Evolutionary conservation across 2,797 vertebrate genomes (phyloP), one percentile per base, ranked within the genome.

Genomic region (Euphonia xanthogaster): DNA sequence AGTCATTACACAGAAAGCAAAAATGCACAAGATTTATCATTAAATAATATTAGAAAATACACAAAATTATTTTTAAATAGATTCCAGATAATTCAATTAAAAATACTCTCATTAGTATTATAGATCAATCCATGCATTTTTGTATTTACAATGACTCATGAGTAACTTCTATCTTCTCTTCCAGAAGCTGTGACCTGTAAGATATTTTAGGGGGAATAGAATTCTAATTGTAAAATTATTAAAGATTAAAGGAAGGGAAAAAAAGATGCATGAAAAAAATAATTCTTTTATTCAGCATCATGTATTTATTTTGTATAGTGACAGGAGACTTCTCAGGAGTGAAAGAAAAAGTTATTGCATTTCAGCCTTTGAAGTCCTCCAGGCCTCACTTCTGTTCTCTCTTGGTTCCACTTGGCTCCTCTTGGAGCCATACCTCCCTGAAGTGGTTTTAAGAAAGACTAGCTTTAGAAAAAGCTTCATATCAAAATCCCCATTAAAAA

Each of bases 261-360:
- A 48, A 45, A 61, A 13, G 3, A 11, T n/a, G 2, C 5, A 16
- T 20, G 12, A 1, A 48, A 7, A 31, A 15, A 42, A 55, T n/a
- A 77, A 6, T 48, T 37, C 37, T 37, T 37, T 37, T 2, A 73
- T 58, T 79, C 9, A 35, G 0, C 2, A 0, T 15, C n/a, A 3
- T n/a, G 14, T 54, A 53, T 37, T 75, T 66, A 35, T 77, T 76
- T n/a, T 45, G 3, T 22, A 42, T 14, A 74, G 6, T 51, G 37
- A 53, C 13, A 79, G 33, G 17, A 14, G 12, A 42, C 12, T 66
- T 10, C 8, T 68, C 14, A 33, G 9, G 6, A 77, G 37, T 39
- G 8, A 62, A 74, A 51, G 12, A 27, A 37, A 39, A 53, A 5
- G 2, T 7, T 23, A 9, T 11, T 53, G 4, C 4, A 20, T 53